Percentiles rank a stretch among this genome's conserved stretches.
Conservation (phyloP, 2,797 vertebrate genomes). For the Pseudochirops corinnae region DNA sequence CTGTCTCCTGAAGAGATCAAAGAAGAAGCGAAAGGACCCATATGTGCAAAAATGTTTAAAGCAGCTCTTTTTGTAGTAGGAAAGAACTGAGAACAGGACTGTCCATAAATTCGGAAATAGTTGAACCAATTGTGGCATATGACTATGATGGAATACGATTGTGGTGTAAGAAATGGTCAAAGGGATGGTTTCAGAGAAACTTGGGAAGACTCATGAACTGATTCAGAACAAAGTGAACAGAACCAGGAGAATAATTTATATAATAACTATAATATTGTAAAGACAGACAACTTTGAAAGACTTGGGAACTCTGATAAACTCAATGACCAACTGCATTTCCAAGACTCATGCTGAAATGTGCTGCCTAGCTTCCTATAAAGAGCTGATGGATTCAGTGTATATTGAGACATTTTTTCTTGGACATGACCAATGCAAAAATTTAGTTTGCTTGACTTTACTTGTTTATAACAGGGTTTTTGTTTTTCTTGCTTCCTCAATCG, state of each 20-base stretch:
- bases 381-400: background rate
- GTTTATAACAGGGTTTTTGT: background rate
- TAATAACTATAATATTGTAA: background rate
- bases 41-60: background rate
- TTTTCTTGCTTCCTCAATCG: background rate
- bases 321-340: background rate
- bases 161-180: background rate
- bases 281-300: background rate
- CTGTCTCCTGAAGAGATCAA: background rate
- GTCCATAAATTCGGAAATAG: background rate
- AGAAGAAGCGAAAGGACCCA: background rate
- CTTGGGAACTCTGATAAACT: background rate
- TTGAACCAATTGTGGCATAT: background rate
- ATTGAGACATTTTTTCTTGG: background rate
- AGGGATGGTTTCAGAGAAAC: background rate
- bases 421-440: background rate
- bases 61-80: background rate
- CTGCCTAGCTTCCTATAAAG: background rate
- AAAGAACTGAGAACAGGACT: background rate
- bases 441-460: background rate
- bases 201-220: background rate
- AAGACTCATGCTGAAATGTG: background rate
- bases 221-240: background rate
- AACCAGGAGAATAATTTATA: background rate
- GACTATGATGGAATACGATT: background rate